Base-by-base conservation (phyloP, 2,113 vertebrate genomes). In the Beaufortia kweichowensis region DNA sequence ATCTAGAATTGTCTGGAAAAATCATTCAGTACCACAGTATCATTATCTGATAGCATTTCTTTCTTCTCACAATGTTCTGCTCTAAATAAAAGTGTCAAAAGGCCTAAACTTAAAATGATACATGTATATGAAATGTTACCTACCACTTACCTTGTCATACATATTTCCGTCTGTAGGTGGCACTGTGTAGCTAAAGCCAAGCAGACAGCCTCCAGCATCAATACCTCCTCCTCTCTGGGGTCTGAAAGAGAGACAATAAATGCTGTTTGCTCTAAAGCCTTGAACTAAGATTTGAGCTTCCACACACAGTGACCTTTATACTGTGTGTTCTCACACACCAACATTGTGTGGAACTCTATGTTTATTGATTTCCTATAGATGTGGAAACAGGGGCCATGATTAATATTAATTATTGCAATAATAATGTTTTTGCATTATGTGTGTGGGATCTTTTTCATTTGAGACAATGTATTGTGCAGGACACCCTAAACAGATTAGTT, bases 111-210 rank as follows among this genome's bases (percentile, higher is more conserved):
- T 24, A 41, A 41, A 7, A 64, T 64, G 33, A 46, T 19, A 17
- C 5, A 19, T 3, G 35, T 39, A 9, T 35, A 11, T 61, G 17
- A 31, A 3, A 19, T 1, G 33, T 14, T 26, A n/a, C n/a, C n/a
- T n/a, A n/a, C n/a, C n/a, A n/a, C n/a, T n/a, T n/a, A n/a, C n/a
- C n/a, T n/a, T n/a, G n/a, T n/a, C n/a, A n/a, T n/a, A n/a, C n/a
- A n/a, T 64, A 21, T 64, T 29, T 28, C 3, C 1, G 10, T 41
- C 91, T 85, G 46, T 84, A 91, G 91, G 86, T 82, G 91, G 88
- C 91, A 86, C 84, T 91, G 87, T 90, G 86, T 86, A 62, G 85
- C 82, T 84, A 85, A 75, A 57, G 53, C 29, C 33, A 57, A 73
- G n/a, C 48, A 56, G 11, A 4, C 9, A n/a, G 21, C 39, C 39